Evolutionary conservation across 2,113 vertebrate species (phyloP), one percentile per base, ranked within the genome.

Genomic region (Dunckerocampus dactyliophorus): DNA sequence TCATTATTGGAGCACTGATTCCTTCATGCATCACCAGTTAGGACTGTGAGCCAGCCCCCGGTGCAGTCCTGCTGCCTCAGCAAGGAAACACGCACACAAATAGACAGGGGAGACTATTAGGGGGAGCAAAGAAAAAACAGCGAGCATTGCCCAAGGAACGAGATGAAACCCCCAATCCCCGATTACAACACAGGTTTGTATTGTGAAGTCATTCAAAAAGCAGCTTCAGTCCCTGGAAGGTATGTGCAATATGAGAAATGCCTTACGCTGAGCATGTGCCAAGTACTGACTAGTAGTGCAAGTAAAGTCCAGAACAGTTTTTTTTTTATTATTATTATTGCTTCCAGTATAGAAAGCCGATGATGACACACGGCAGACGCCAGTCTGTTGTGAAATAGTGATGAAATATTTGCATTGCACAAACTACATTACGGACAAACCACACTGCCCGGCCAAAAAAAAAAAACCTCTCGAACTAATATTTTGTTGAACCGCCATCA

Each of bases 1-100:
- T 81, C 83, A 84, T 85, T 87, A 83, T 72, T 85, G 85, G 71
- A 74, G 72, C 72, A 67, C 75, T 72, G 77, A 82, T 67, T 82
- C 64, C 65, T 74, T 72, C 74, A 84, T 87, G 81, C 81, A 83
- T 87, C 83, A 88, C 75, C 64, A 67, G 70, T 65, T 47, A 64
- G 67, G 57, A 64, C 72, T 65, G 63, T 49, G 67, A 69, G 59
- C 63, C 21, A 58, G 65, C 63, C 72, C 54, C 72, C 50, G 7
- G 74, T 67, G 70, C 60, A 79, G 59, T 79, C 63, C 65, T 80
- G 83, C 81, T 76, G 59, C 59, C 60, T 87, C 82, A 85, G 79
- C 87, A 79, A 83, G 71, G 45, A 79, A 50, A 11, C 19, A 17
- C 47, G 46, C 59, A 73, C 24, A 24, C 48, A 39, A 45, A 20